Percentiles rank a stretch among this genome's conserved stretches.
phyloP scores from a whole-genome alignment of 2,113 vertebrate genomes.

The Melospiza melodia region DNA sequence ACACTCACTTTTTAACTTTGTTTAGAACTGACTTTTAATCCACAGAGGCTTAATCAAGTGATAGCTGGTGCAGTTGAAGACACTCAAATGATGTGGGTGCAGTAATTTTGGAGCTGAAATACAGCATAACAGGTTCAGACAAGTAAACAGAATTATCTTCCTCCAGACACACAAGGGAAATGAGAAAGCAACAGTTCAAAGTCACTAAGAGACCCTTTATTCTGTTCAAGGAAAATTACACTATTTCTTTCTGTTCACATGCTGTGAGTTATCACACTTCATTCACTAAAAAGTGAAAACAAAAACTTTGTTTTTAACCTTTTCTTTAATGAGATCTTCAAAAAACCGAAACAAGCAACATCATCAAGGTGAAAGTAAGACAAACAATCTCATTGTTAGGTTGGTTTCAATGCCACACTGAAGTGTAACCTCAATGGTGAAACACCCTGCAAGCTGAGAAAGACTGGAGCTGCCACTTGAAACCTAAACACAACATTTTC shows the following conservation, averaged over 20 bases:
- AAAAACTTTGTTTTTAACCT: background rate
- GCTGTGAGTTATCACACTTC: background rate
- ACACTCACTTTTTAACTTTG: background rate
- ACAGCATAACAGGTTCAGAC: background rate
- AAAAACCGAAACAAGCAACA: background rate
- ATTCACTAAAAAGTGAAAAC: background rate
- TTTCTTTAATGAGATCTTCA: background rate
- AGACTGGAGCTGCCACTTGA: background rate
- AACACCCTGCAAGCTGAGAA: background rate
- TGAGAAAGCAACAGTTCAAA: background rate
- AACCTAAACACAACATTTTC: background rate
- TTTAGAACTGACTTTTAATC: constrained; percentile 8
- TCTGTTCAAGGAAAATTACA: background rate
- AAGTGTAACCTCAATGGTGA: background rate
- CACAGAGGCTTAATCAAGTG: constrained; percentile 23
- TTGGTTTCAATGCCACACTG: background rate
- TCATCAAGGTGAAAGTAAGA: background rate
- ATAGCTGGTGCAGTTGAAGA: background rate
- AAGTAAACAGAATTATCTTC: constrained; percentile 17
- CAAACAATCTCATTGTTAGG: background rate
- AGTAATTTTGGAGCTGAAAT: background rate
- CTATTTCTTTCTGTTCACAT: background rate
- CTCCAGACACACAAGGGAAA: constrained; percentile 40
- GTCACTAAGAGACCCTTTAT: constrained; percentile 20
- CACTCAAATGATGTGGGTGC: background rate